Evolutionary conservation across 2,888 invertebrate species (phyloP).

Genomic region (Drosophila demipolita): DNA sequence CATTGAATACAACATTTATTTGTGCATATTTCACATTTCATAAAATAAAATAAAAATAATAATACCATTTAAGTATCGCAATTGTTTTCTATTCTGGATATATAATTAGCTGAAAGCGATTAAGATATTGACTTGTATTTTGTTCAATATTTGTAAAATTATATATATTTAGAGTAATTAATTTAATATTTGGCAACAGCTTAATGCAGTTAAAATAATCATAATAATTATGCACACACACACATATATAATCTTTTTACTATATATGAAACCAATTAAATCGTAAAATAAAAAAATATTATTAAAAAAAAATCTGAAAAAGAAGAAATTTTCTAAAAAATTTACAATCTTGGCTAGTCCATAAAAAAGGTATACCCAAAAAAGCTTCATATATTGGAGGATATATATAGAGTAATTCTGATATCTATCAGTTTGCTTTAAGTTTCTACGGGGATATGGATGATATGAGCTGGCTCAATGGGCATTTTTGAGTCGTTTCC

Average conservation of each 20-base stretch:
- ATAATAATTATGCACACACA: neutral
- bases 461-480: neutral
- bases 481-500: slow-evolving; percentile 22
- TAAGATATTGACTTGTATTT: neutral
- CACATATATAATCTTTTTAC: no score
- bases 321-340: neutral
- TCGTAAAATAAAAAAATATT: neutral
- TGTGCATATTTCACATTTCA: neutral
- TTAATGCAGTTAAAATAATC: neutral
- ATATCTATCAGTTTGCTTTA: neutral
- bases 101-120: neutral
- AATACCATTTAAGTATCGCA: neutral
- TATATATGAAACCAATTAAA: neutral
- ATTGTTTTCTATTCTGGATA: neutral
- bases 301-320: neutral
- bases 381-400: no score
- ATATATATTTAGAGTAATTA: no score
- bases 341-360: neutral
- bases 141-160: neutral
- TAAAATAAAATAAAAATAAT: neutral
- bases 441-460: neutral
- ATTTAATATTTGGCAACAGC: no score
- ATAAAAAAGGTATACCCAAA: no score
- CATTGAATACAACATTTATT: neutral
- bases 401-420: no score